Base-by-base conservation (phyloP, 2,113 vertebrate species). In the Aramus guarauna region DNA sequence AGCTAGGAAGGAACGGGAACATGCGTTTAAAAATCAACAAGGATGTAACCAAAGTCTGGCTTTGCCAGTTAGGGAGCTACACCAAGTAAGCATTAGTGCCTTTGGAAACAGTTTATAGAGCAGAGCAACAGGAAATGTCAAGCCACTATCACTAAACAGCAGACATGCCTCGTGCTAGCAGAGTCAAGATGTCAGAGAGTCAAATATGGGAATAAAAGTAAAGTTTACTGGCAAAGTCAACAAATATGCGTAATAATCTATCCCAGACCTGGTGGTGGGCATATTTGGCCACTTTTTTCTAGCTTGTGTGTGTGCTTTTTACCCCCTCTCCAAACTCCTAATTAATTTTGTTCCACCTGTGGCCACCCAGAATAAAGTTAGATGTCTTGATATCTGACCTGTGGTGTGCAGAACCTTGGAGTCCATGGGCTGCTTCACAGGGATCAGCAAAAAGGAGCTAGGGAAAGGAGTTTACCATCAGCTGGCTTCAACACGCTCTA, bases 111-210 rank as follows among this genome's bases (percentile, higher is more conserved):
- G 60, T 37, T 88, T 77, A 39, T 60, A 66, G 52, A 73, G 83
- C 56, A 75, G 84, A 92, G 62, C 84, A 87, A 78, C 34, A 94
- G 94, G 96, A 97, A 97, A 78, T 34, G n/a, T 79, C 76, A 89
- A 85, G 79, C 45, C 62, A 60, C 69, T 92, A 90, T 95, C 94
- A n/a, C 72, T 71, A 8, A 84, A 45, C 5, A 90, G 87, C 90
- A 96, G 87, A 60, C 62, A 29, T 30, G 71, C 41, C 52, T 89
- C 76, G 75, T 56, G 29, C 36, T 37, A 86, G 59, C 29, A 32
- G 24, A 73, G 88, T 43, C 55, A 59, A 41, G 60, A 86, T 60
- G 75, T 59, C 74, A 56, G 30, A 79, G 11, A n/a, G 34, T 52
- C 69, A 90, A 76, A 39, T 9, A 66, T 6, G 30, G 68, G 55